Evolutionary conservation across 2,113 vertebrate species (phyloP), one percentile per base, ranked within the genome.

Genomic region (Chlorodrepanis virens): DNA sequence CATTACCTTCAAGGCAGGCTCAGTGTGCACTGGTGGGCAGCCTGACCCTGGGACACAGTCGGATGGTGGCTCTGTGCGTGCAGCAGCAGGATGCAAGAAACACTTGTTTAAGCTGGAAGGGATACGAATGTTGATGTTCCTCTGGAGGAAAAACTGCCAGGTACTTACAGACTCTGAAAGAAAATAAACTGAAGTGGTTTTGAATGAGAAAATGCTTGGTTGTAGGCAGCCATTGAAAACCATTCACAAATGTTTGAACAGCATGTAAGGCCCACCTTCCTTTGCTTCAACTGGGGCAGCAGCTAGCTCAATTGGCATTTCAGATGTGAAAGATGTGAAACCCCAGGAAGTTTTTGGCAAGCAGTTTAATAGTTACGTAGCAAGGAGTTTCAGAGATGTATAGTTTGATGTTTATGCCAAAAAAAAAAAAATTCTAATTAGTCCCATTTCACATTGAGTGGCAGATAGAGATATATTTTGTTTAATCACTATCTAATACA

Each of bases 1-100:
- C 0, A 0, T 8, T 6, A 1, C 5, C 35, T 21, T 19, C 2
- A 1, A 3, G 56, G 24, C 0, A 0, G 28, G 64, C 25, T n/a
- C 20, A 39, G 17, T 2, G 2, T 15, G 19, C 3, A 0, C 11
- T 44, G 70, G 18, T 37, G 35, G 31, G 39, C 64, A 69, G 49
- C 45, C 33, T 37, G 40, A 12, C 56, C n/a, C 52, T 5, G 9
- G 6, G 52, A 19, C 11, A 2, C 3, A 6, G 21, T 49, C 0
- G 0, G 11, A 5, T 37, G 18, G 12, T 27, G 61, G 70, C 52
- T 70, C 70, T 12, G 33, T 16, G 0, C 29, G 76, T 53, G 18
- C 86, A 71, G 67, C 60, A 35, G 11, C 7, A 7, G 56, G 23
- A 35, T 3, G 1, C 71, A 35, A 50, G 24, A 56, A 92, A 45